Evolutionary conservation across 1,140 invertebrate genomes (phyloP).

Genomic region (Ceratoteleas bidentatus): DNA sequence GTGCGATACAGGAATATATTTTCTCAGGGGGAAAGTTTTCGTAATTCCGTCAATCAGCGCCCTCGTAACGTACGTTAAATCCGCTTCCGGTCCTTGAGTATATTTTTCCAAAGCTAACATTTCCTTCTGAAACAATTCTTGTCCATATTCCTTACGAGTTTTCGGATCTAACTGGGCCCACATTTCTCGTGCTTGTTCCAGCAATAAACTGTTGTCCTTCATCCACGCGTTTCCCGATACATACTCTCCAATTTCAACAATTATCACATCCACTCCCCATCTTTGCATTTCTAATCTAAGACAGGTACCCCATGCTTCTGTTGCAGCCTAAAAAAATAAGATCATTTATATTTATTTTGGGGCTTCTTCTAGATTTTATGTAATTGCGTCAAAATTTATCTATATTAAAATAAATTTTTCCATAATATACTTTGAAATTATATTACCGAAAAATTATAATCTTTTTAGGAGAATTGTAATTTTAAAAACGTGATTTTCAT

Average conservation of each 20-base stretch:
- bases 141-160: constrained; percentile 88
- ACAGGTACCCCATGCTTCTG: constrained; percentile 91
- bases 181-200: constrained; percentile 90
- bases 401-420: too few relatives aligned
- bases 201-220: constrained; percentile 85
- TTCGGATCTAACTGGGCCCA: constrained; percentile 88
- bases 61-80: constrained; percentile 86
- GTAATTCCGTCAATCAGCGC: constrained; percentile 88
- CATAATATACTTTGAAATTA: too few relatives aligned
- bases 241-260: constrained; percentile 92
- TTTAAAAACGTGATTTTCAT: too few relatives aligned
- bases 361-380: too few relatives aligned
- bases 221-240: constrained; percentile 89
- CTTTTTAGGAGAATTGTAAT: too few relatives aligned
- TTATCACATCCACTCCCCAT: constrained; percentile 87
- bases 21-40: constrained; percentile 89
- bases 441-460: too few relatives aligned
- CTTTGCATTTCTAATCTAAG: constrained; percentile 90
- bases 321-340: constrained; percentile 83
- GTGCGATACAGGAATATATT: constrained; percentile 89
- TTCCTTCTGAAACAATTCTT: constrained; percentile 90
- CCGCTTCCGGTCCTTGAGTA: constrained; percentile 86
- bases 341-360: not conserved
- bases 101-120: constrained; percentile 89
- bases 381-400: too few relatives aligned